Evolutionary conservation across 1,140 invertebrate genomes (phyloP).

Genomic region (Eurosta solidaginis): DNA sequence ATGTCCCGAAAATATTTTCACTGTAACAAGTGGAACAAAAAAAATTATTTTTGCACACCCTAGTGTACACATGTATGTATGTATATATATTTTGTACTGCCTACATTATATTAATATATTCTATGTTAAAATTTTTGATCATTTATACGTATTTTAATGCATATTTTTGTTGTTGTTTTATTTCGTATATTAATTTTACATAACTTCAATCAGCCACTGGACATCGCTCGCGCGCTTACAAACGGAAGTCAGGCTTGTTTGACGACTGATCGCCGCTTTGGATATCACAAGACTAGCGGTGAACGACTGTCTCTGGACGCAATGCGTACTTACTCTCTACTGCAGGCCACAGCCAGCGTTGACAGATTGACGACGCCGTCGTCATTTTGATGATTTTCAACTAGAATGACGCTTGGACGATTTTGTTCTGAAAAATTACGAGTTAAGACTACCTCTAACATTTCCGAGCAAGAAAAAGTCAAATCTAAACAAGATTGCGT

Average conservation of each 20-base stretch:
- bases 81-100: no score
- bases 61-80: no score
- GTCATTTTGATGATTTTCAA: no score
- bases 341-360: neutral
- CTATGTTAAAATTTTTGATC: neutral
- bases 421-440: no score
- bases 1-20: no score
- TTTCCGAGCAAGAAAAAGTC: no score
- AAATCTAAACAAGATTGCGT: no score
- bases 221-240: conserved; percentile 23
- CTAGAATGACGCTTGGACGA: no score
- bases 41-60: no score
- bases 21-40: no score
- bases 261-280: neutral
- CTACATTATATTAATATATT: no score
- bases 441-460: no score
- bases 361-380: neutral
- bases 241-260: conserved; percentile 27
- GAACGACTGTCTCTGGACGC: neutral
- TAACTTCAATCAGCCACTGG: neutral
- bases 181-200: conserved; percentile 7
- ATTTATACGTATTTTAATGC: neutral
- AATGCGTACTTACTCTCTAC: neutral
- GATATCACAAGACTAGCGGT: neutral
- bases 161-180: neutral